phyloP scores from a whole-genome alignment of 1,140 invertebrate species.

The Dreissena rostriformis region DNA sequence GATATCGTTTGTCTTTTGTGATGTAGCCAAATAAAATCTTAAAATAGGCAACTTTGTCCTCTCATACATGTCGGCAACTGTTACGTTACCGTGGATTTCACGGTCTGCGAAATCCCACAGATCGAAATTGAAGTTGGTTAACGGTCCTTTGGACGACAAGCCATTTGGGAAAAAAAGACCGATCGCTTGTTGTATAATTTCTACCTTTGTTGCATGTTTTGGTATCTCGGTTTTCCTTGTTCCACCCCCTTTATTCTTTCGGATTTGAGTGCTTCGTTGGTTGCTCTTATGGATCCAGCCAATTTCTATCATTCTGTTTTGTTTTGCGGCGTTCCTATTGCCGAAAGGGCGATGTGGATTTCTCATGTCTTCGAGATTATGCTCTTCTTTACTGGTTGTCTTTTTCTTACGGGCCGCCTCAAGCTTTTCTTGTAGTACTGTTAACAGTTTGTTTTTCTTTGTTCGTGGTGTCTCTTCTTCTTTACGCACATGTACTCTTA shows the following conservation, averaged over 20 bases:
- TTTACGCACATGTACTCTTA: slow-evolving; percentile 29
- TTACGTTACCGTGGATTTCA: slow-evolving; percentile 28
- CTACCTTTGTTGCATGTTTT: slow-evolving; percentile 34
- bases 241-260: slow-evolving; percentile 54
- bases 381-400: slow-evolving; percentile 1
- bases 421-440: slow-evolving; percentile 25
- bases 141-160: slow-evolving; percentile 24
- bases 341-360: slow-evolving; percentile 17
- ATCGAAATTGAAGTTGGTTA: slow-evolving; percentile 48
- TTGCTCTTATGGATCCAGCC: slow-evolving; percentile 53
- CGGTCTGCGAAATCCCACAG: slow-evolving; percentile 52
- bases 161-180: slow-evolving; percentile 45
- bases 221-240: slow-evolving; percentile 41
- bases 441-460: slow-evolving; percentile 15
- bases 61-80: slow-evolving; percentile 50
- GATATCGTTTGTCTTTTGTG: slow-evolving; percentile 21
- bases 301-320: slow-evolving; percentile 43
- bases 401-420: slow-evolving; percentile 22
- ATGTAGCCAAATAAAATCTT: slow-evolving; percentile 53
- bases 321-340: slow-evolving; percentile 40
- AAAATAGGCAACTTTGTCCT: slow-evolving; percentile 54
- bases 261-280: slow-evolving; percentile 40
- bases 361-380: slow-evolving; percentile 19
- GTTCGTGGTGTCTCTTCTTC: not conserved
- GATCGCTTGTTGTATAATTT: slow-evolving; percentile 45